phyloP scores from a whole-genome alignment of 2,888 invertebrate species.

The Conchocele bisecta region DNA sequence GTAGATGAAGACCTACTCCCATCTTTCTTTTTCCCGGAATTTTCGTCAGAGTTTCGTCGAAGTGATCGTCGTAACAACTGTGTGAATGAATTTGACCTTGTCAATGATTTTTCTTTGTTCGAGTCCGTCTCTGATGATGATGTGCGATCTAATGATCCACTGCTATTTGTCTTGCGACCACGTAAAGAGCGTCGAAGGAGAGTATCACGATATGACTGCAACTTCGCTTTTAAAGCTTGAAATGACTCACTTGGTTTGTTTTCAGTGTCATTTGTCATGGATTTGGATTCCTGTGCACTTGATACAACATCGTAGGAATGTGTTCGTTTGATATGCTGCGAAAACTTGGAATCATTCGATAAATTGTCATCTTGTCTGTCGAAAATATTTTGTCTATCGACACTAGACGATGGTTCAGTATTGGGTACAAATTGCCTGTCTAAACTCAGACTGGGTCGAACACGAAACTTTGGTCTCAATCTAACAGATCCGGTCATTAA shows the following conservation, averaged over 20 bases:
- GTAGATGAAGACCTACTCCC: too few species aligned
- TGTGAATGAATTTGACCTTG: constrained; percentile 68
- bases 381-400: not conserved
- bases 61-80: constrained; percentile 44
- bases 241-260: constrained; percentile 52
- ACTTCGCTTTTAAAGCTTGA: constrained; percentile 75
- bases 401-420: not conserved
- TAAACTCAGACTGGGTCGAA: constrained; percentile 42
- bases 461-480: constrained; percentile 35
- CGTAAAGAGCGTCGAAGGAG: constrained; percentile 60
- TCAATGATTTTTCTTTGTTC: constrained; percentile 56
- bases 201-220: constrained; percentile 74
- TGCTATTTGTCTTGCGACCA: constrained; percentile 44
- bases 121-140: constrained; percentile 32
- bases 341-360: not conserved
- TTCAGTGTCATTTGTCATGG: too few species aligned
- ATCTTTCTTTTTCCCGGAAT: too few species aligned
- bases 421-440: constrained; percentile 20
- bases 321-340: constrained; percentile 44
- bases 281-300: constrained; percentile 30
- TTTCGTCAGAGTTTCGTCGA: too few species aligned
- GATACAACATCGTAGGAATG: constrained; percentile 63
- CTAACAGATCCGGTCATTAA: constrained; percentile 52
- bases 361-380: too few species aligned
- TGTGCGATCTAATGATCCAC: constrained; percentile 31